These are phyloP conservation scores for Bungarus multicinctus DNA, from an alignment of 2,113 vertebrate genomes.

Conservation along the genomic window DNA sequence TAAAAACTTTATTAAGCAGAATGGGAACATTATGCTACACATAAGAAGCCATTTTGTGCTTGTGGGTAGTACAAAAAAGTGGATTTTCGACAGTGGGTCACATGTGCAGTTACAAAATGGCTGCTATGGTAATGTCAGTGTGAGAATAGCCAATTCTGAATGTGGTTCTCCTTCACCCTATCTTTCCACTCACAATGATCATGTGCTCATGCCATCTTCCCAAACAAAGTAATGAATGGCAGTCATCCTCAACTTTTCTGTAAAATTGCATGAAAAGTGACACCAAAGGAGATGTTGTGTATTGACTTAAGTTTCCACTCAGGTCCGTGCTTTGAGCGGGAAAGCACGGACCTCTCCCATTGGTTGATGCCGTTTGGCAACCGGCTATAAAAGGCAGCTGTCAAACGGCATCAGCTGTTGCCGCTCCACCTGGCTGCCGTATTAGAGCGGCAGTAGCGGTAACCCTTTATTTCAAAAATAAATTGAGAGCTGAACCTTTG, in stretches of 20 bases:
- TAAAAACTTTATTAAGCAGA: not conserved
- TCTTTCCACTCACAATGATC: not conserved
- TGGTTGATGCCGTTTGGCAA: too few species aligned
- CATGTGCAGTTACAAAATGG: not conserved
- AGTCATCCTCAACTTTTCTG: not conserved
- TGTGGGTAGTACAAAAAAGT: not conserved
- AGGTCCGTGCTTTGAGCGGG: too few species aligned
- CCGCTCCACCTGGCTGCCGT: too few species aligned
- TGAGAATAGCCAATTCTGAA: not conserved
- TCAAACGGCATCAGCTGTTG: too few species aligned
- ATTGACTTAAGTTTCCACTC: too few species aligned
- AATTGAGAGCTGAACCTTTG: too few species aligned
- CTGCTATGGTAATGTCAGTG: not conserved
- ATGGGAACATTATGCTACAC: not conserved
- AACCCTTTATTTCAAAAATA: too few species aligned
- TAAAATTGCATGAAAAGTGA: not conserved
- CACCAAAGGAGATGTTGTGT: too few species aligned
- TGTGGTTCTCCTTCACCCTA: not conserved
- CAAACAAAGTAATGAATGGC: not conserved
- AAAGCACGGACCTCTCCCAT: too few species aligned
- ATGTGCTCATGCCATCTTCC: not conserved
- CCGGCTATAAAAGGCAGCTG: too few species aligned
- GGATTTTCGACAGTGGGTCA: not conserved
- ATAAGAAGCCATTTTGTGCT: not conserved
- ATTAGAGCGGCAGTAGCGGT: too few species aligned